Base-by-base conservation (phyloP, 2,113 vertebrate species). In the Eonycteris spelaea region DNA sequence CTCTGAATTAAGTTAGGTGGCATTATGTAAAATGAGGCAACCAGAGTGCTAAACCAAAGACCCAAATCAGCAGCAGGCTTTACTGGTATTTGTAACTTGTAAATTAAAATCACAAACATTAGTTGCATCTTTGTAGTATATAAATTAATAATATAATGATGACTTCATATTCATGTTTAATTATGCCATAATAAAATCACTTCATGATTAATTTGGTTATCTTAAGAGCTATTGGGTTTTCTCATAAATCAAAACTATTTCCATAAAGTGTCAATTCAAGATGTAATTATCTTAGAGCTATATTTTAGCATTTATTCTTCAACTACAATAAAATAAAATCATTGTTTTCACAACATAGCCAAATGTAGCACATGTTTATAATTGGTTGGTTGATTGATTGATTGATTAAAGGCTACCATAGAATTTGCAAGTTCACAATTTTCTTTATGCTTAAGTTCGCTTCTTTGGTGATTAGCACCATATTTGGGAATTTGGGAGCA, bases 1-100 rank as follows among this genome's bases (percentile, higher is more conserved):
- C 73, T 96, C 96, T 98, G 97, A 92, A 92, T 97, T 96, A 95
- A 89, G 51, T 97, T 97, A 86, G 61, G 59, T 96, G 95, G 86
- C 55, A 78, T 98, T 98, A 95, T 35, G 14, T 90, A 86, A 88
- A 97, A 94, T 73, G 67, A 97, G 80, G 86, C 53, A 85, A 92
- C 65, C 10, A 26, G 97, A 95, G 45, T 68, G 71, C 92, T 98
- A 48, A 93, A 90, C 89, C 93, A 87, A 70, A 97, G 59, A 96
- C 97, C 83, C 83, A 85, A 78, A 96, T 96, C 97, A 97, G 95
- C 92, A 97, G 45, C 38, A 90, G 59, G 28, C 74, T 97, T 74
- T 94, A 71, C 94, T 97, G 57, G 63, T 97, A 90, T 97, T 96
- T 94, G 91, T 30, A 85, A 96, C 78, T 92, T 97, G 82, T 67